phyloP scores from a whole-genome alignment of 2,113 vertebrate species.

The Menura novaehollandiae region DNA sequence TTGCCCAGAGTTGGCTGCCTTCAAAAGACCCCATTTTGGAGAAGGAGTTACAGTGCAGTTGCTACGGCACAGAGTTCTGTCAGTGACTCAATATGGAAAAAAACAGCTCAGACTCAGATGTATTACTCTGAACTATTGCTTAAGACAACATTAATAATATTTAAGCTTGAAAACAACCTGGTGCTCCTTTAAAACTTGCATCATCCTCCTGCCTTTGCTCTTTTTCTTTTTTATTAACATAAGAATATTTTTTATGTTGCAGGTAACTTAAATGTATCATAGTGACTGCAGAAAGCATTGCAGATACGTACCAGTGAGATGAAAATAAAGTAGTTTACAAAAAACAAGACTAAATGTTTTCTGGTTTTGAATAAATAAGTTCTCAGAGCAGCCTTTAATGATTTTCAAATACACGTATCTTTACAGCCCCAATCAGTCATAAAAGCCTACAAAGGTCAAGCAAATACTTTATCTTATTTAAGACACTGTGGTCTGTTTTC shows the following conservation, averaged over 20 bases:
- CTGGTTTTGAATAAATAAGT: neutral
- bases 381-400: slow-evolving; percentile 17
- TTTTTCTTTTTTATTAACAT: neutral
- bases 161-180: neutral
- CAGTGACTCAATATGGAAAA: neutral
- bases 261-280: neutral
- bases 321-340: neutral
- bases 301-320: neutral
- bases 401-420: slow-evolving; percentile 30
- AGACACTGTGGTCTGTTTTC: slow-evolving; percentile 59
- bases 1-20: neutral
- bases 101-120: neutral
- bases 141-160: neutral
- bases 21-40: neutral
- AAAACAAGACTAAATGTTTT: neutral
- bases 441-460: slow-evolving; percentile 55
- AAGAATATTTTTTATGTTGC: neutral
- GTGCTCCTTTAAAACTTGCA: neutral
- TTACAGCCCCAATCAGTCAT: slow-evolving; percentile 30
- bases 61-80: neutral
- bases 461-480: slow-evolving; percentile 62
- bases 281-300: neutral
- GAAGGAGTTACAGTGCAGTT: neutral
- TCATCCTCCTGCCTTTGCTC: neutral
- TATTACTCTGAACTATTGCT: neutral